Conservation (phyloP, 2,797 vertebrate genomes). For the Tadarida brasiliensis region DNA sequence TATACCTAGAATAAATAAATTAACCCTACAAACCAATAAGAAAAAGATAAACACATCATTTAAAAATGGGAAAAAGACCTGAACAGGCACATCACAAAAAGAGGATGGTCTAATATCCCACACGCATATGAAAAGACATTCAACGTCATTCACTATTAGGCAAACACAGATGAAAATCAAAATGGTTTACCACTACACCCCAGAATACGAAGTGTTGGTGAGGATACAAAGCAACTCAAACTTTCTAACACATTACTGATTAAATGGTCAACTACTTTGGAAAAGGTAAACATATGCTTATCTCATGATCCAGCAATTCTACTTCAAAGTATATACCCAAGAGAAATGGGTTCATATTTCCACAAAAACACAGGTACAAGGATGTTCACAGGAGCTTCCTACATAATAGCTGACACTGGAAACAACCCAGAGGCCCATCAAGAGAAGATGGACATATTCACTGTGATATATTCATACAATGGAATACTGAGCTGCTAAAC, state of each 20-base stretch:
- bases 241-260: background rate
- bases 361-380: background rate
- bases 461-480: background rate
- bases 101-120: background rate
- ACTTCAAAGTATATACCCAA: background rate
- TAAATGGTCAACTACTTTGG: background rate
- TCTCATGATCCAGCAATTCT: background rate
- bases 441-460: background rate
- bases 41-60: background rate
- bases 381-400: background rate
- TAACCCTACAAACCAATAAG: background rate
- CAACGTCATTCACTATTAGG: background rate
- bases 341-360: background rate
- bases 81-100: background rate
- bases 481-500: background rate
- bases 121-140: background rate
- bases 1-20: background rate
- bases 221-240: background rate
- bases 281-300: background rate
- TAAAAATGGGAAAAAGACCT: background rate
- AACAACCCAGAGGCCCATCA: background rate
- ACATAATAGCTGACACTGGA: background rate
- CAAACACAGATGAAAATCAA: background rate
- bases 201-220: background rate
- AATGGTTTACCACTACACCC: too few species aligned